Percentiles rank a stretch among this genome's conserved stretches.
phyloP scores from a whole-genome alignment of 2,888 invertebrate species.

The Diarsia rubi region DNA sequence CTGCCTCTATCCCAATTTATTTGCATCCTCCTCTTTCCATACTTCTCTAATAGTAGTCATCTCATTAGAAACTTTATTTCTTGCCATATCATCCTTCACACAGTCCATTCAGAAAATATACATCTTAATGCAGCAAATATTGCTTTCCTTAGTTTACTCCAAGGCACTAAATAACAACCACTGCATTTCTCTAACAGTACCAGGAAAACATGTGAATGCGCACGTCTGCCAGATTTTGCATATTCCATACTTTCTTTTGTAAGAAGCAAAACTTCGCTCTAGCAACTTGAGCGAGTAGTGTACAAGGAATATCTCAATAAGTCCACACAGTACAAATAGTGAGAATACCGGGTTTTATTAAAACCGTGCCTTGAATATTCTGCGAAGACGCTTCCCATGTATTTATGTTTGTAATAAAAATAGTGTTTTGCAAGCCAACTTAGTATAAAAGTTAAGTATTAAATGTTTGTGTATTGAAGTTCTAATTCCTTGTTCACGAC shows the following conservation, averaged over 20 bases:
- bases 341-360: conserved; percentile 69
- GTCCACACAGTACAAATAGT: conserved; percentile 59
- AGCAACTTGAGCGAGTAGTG: conserved; percentile 44
- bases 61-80: too few relatives aligned
- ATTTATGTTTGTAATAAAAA: conserved; percentile 52
- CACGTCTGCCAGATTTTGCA: conserved; percentile 56
- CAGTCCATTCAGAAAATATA: too few relatives aligned
- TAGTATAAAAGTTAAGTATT: not conserved
- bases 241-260: conserved; percentile 42
- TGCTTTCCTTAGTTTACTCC: not conserved
- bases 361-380: conserved; percentile 72
- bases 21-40: too few relatives aligned
- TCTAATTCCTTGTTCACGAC: not conserved
- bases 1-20: too few relatives aligned
- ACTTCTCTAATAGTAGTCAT: too few relatives aligned
- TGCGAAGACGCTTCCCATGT: conserved; percentile 27
- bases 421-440: conserved; percentile 14
- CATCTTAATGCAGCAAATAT: too few relatives aligned
- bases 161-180: conserved; percentile 11
- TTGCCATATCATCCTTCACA: too few relatives aligned
- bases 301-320: conserved; percentile 65
- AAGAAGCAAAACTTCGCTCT: conserved; percentile 51
- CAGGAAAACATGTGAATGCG: conserved; percentile 23
- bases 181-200: conserved; percentile 26
- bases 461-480: not conserved